Base-by-base conservation (phyloP, 2,888 invertebrate species). In the Tinea pellionella region DNA sequence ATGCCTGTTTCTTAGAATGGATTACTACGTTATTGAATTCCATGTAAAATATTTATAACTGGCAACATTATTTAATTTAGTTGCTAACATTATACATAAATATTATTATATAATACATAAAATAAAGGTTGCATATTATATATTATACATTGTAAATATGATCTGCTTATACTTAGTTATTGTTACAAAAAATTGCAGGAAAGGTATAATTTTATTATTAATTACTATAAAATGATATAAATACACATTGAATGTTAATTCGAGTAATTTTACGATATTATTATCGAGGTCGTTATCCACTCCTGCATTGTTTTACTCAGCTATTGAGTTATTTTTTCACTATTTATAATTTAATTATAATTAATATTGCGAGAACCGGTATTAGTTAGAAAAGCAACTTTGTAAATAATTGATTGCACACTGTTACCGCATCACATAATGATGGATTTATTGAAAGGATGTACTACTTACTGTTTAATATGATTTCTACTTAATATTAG, bases 371-470 rank as follows among this genome's bases (percentile, higher is more conserved):
- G 65, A 66, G 64, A 64, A 66, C 64, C 65, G 63, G 64, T 64
- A 65, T 65, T 67, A 63, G 66, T 67, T 62, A 63, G 61, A 64
- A 62, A 57, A 57, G 69, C 63, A 42, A 67, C 67, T 65, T 64
- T 67, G 66, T 65, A 67, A 32, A 53, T 57, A 57, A 57, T 57
- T 57, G 32, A 57, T 57, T 57, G 67, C 57, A 57, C 60, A 55
- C 41, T 61, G 55, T 59, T 51, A 47, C 60, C 18, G 42, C 32
- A 16, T 55, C 24, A 55, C 8, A 24, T 55, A 41, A 43, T 59
- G 51, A 61, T 13, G 42, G 64, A 69, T 69, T 69, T 69, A 68
- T 66, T 65, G 64, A 61, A 62, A 65, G 65, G 67, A 65, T 67
- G 66, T 63, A 66, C 67, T 67, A 24, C 3, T 24, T 24, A 24